phyloP scores from a whole-genome alignment of 2,797 vertebrate species.

The Spea hammondii region DNA sequence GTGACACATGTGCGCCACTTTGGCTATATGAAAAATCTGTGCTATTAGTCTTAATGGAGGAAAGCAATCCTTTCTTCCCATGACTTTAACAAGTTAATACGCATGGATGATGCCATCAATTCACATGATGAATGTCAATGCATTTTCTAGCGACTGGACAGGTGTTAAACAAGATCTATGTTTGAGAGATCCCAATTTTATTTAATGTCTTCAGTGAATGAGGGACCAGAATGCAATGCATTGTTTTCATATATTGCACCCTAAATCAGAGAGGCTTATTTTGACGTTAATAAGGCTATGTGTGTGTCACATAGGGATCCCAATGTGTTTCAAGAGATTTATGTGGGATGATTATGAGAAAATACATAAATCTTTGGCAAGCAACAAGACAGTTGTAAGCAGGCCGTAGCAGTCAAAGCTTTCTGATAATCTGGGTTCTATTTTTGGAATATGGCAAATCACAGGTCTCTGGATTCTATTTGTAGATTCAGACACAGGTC shows the following conservation, averaged over 20 bases:
- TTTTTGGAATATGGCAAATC: neutral
- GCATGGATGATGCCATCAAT: slow-evolving; percentile 49
- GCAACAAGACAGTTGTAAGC: neutral
- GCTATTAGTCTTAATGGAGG: slow-evolving; percentile 26
- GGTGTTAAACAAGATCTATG: slow-evolving; percentile 50
- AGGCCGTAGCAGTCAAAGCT: neutral
- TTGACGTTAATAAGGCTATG: slow-evolving; percentile 36
- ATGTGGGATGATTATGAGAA: slow-evolving; percentile 10
- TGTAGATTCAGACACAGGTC: neutral
- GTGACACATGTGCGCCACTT: neutral
- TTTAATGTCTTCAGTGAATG: slow-evolving; percentile 26
- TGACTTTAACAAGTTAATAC: slow-evolving; percentile 40
- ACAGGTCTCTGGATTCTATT: neutral
- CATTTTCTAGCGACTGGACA: slow-evolving; percentile 43
- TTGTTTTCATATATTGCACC: slow-evolving; percentile 10
- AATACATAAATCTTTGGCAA: slow-evolving; percentile 23
- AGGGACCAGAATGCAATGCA: slow-evolving; percentile 2
- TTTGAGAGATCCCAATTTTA: slow-evolving; percentile 28
- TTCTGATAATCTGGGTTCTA: neutral
- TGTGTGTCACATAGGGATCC: slow-evolving; percentile 23
- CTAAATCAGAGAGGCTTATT: slow-evolving; percentile 20
- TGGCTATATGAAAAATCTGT: slow-evolving; percentile 32
- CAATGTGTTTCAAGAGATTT: slow-evolving; percentile 22
- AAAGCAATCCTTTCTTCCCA: slow-evolving; percentile 24
- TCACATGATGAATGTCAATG: slow-evolving; percentile 43